Percentiles rank a stretch among this genome's conserved stretches.
Evolutionary conservation across 2,113 vertebrate genomes (phyloP).

Genomic region (Mesitornis unicolor): DNA sequence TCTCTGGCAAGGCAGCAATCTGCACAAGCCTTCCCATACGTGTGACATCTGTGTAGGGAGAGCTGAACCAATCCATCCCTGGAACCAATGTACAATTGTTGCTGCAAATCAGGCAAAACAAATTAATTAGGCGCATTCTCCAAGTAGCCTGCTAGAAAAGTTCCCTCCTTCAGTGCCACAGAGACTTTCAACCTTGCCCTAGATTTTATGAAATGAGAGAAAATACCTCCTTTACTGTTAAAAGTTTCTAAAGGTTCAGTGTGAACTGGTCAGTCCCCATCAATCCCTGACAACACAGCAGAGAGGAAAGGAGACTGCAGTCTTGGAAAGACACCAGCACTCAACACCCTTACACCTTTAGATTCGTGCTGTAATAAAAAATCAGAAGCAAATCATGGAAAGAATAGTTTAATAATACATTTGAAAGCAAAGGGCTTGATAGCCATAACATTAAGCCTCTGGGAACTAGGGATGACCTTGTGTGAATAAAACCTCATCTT

Average conservation of each 20-base stretch:
- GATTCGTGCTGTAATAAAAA: neutral
- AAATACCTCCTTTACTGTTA: neutral
- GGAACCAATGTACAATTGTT: constrained; percentile 95
- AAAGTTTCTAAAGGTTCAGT: neutral
- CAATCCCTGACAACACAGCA: neutral
- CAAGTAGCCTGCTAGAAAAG: neutral
- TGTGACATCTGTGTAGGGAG: constrained; percentile 91
- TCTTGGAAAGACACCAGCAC: neutral
- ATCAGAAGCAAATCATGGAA: neutral
- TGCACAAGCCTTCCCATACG: constrained; percentile 93
- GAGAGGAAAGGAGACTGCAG: neutral
- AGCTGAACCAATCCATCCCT: constrained; percentile 89
- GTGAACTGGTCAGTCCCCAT: neutral
- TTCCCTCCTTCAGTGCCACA: neutral
- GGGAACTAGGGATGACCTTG: neutral
- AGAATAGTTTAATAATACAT: neutral
- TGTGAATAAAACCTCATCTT: neutral
- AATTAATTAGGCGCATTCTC: constrained; percentile 64
- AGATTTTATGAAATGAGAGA: neutral
- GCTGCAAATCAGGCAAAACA: constrained; percentile 79
- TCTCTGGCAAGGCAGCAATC: constrained; percentile 97
- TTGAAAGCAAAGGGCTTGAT: neutral
- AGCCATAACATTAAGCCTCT: neutral
- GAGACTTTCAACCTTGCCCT: neutral
- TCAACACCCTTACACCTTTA: neutral